Base-by-base conservation (phyloP, 2,797 vertebrate species). In the Trachurus trachurus region DNA sequence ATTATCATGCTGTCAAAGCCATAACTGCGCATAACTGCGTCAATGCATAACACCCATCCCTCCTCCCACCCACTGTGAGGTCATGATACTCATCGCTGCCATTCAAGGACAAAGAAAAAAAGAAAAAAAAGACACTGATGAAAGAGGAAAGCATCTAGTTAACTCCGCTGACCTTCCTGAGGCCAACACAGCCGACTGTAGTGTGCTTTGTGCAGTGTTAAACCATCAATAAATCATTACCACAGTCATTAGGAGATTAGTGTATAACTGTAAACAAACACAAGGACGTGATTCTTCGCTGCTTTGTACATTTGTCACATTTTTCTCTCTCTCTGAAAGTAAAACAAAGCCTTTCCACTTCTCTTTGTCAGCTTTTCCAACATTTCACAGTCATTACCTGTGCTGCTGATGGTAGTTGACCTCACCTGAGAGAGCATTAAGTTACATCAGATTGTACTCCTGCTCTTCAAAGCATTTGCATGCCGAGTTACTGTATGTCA, bases 221-320 rank as follows among this genome's bases (percentile, higher is more conserved):
- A 7, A 62, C 9, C 31, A 21, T 75, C 62, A 47, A 67, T 77
- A 71, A 75, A 65, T 70, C 78, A 49, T 80, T 68, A 73, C 9
- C 15, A 34, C 39, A 8, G 60, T 67, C 62, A 70, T 85, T 81
- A 85, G 76, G 7, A 65, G 70, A 87, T 82, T 71, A 66, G 21
- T 54, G 15, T 49, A 65, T 58, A 15, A 62, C 39, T 17, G 56
- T 5, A 29, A 57, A 61, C 31, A 71, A 40, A 16, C 21, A 19
- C 5, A 19, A 74, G 39, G 34, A 57, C 29, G 5, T 60, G 45
- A 65, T 49, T 53, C 1, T 17, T 42, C 7, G 6, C 39, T 16
- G 60, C 12, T 29, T 26, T 10, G 26, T 37, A 49, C 15, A 44
- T 31, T 65, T 61, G 40, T 67, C 60, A 21, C 1, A 26, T 26